phyloP scores from a whole-genome alignment of 2,797 vertebrate genomes.

The Eurystomus glaucurus region DNA sequence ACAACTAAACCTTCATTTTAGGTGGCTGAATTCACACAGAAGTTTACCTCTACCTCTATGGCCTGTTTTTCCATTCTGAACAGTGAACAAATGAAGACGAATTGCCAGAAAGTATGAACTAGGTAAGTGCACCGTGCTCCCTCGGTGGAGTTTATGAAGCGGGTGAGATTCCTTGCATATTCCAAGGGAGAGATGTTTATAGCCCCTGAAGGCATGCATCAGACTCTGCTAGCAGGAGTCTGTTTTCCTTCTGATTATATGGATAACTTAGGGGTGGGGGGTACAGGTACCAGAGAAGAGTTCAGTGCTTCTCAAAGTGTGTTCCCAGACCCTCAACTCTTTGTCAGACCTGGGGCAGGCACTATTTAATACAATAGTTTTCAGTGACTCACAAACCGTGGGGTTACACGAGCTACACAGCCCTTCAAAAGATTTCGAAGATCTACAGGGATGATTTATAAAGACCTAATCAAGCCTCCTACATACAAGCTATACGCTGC shows the following conservation, averaged over 20 bases:
- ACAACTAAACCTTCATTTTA: not conserved
- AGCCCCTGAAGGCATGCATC: not conserved
- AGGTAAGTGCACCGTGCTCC: not conserved
- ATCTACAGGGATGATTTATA: not conserved
- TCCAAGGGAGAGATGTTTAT: not conserved
- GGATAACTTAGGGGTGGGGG: not conserved
- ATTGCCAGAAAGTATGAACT: accelerated
- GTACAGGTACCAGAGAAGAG: not conserved
- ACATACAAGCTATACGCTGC: accelerated
- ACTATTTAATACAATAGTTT: not conserved
- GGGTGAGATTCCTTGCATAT: not conserved
- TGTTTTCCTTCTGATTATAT: accelerated
- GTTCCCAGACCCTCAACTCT: not conserved
- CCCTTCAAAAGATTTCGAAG: not conserved
- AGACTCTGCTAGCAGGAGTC: not conserved
- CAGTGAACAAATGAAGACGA: not conserved
- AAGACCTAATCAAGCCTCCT: not conserved
- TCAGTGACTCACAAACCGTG: not conserved
- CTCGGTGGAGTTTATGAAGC: accelerated
- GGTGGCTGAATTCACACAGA: not conserved
- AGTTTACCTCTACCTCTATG: accelerated
- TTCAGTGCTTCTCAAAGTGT: not conserved
- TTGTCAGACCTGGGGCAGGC: not conserved
- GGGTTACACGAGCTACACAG: not conserved
- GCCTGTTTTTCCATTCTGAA: not conserved